phyloP scores from a whole-genome alignment of 2,113 vertebrate species.

The Fregata magnificens region DNA sequence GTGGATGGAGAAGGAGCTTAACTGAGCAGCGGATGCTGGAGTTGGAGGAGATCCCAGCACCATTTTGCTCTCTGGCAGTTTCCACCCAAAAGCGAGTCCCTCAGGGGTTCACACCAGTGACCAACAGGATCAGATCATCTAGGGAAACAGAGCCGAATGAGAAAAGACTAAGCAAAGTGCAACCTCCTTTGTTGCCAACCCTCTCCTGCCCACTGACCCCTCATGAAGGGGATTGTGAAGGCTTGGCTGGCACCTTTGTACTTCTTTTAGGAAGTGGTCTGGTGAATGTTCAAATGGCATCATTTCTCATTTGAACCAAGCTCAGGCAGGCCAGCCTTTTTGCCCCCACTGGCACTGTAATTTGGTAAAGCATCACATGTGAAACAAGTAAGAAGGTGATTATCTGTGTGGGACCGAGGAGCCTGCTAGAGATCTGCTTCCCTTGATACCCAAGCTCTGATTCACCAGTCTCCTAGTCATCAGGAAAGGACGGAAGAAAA shows the following conservation, averaged over 20 bases:
- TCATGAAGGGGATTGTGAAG: background rate
- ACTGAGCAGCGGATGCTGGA: background rate
- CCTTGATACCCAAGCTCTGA: background rate
- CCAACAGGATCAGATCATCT: background rate
- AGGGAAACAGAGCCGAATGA: background rate
- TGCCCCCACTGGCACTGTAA: background rate
- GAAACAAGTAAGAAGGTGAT: background rate
- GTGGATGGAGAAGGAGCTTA: background rate
- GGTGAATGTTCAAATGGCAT: background rate
- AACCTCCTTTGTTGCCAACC: background rate
- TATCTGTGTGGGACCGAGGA: background rate
- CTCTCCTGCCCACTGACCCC: background rate
- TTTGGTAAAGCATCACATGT: background rate
- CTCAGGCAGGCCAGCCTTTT: background rate
- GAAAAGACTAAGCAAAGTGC: background rate
- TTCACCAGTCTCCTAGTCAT: background rate
- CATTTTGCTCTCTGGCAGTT: background rate
- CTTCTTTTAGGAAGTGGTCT: background rate
- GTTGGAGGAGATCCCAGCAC: background rate
- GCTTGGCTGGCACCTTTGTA: background rate
- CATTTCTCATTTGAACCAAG: background rate
- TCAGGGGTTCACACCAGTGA: fast-evolving
- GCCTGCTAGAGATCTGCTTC: background rate
- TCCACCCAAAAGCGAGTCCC: background rate
- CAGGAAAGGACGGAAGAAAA: background rate